phyloP scores from a whole-genome alignment of 2,797 vertebrate genomes.

The Lacerta agilis region DNA sequence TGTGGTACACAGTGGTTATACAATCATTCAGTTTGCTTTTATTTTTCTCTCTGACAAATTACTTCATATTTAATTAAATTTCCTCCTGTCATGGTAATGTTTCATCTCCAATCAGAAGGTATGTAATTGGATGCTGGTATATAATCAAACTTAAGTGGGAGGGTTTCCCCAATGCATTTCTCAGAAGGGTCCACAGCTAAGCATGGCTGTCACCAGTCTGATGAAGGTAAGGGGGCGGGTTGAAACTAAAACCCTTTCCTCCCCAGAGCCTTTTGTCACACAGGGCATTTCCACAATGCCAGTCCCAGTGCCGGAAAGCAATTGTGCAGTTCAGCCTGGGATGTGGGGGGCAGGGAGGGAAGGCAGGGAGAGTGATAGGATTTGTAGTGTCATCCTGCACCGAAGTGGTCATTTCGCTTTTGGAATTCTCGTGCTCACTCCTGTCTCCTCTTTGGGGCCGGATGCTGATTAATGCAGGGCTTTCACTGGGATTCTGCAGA shows the following conservation, averaged over 20 bases:
- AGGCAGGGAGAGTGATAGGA: background rate
- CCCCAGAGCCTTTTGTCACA: background rate
- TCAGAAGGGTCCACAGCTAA: no score
- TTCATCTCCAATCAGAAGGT: no score
- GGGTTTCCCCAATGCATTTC: no score
- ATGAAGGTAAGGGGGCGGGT: background rate
- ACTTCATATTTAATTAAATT: no score
- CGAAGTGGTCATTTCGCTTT: background rate
- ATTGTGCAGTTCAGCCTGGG: background rate
- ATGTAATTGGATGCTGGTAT: no score
- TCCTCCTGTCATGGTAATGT: no score
- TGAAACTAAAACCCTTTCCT: background rate
- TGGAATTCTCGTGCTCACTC: slow-evolving; percentile 7
- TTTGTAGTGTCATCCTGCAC: slow-evolving; percentile 19
- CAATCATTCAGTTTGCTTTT: no score
- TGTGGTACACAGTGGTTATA: no score
- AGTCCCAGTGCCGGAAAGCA: background rate
- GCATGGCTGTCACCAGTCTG: background rate
- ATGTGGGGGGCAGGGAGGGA: background rate
- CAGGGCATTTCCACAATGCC: background rate
- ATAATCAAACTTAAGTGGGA: no score
- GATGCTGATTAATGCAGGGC: slow-evolving; percentile 29
- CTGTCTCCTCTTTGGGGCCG: background rate
- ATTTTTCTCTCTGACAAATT: no score
- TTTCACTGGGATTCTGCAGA: slow-evolving; percentile 27